Percentiles rank a stretch among this genome's conserved stretches.
phyloP scores from a whole-genome alignment of 2,888 invertebrate species.

The Fragum fragum region DNA sequence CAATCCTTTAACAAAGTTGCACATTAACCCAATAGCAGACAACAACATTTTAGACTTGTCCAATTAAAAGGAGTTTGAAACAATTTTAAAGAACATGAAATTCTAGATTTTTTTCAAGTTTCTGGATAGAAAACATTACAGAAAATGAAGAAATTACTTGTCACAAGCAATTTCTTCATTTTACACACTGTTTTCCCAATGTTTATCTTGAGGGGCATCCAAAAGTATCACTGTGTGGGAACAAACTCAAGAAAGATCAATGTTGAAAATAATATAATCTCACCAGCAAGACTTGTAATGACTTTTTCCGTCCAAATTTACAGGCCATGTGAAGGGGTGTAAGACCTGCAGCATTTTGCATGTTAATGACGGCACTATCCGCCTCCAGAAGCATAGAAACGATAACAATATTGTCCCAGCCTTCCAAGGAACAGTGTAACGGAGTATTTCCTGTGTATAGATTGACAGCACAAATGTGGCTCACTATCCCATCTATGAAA shows the following conservation, averaged over 20 bases:
- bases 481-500: conserved; percentile 77
- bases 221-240: neutral
- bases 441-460: conserved; percentile 78
- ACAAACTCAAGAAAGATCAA: neutral
- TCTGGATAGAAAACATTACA: no score
- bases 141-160: no score
- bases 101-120: no score
- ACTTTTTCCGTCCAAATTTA: conserved; percentile 76
- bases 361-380: conserved; percentile 76
- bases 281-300: conserved; percentile 78
- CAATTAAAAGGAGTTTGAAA: no score
- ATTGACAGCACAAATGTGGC: conserved; percentile 84
- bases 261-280: conserved; percentile 35
- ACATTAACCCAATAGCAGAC: no score
- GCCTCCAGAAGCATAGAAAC: conserved; percentile 70
- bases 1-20: no score
- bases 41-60: no score
- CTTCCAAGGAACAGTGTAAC: conserved; percentile 77
- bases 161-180: no score
- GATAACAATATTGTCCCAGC: conserved; percentile 77
- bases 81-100: no score
- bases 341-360: conserved; percentile 81
- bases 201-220: no score
- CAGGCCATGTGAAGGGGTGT: conserved; percentile 82
- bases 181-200: no score